Evolutionary conservation across 2,113 vertebrate genomes (phyloP), one percentile per base, ranked within the genome.

Genomic region (Equus quagga): DNA sequence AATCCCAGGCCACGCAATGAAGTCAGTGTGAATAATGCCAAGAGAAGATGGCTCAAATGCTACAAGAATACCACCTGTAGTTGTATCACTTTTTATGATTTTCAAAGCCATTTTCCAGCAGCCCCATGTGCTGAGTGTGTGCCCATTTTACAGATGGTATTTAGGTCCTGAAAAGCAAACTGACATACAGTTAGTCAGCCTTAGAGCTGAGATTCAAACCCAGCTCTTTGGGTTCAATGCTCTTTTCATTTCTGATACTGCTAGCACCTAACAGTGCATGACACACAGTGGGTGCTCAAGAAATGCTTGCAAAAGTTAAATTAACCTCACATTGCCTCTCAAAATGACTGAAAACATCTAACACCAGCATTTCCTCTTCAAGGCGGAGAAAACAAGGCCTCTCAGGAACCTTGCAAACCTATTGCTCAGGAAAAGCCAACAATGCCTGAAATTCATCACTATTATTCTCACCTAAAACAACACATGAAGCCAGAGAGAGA

Each of bases 381-480:
- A 58, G 26, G 44, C 23, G 83, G 78, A 88, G 86, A 89, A 93
- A 95, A 87, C 11, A 78, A 83, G 67, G 7, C 69, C 62, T 95
- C 41, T 90, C n/a, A 72, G 69, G 56, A 89, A 92, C 58, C 46
- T 96, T 90, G 8, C 33, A 80, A 90, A 87, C n/a, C 24, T 79
- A 10, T 70, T 60, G 14, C 76, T 92, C 62, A 33, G 78, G 70
- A 54, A 95, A 82, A 94, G 49, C 60, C 92, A 97, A 36, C 18
- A 88, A 65, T 58, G 41, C 56, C 69, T 95, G 60, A 86, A 92
- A 93, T 81, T 93, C 75, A 62, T 81, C 90, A 89, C 28, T 75
- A 62, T 88, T 60, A 64, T 94, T 87, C 94, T 95, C 75, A 93
- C 86, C 51, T 95, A 92, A 97, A 92, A 60, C 15, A 81, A 78